phyloP scores from a whole-genome alignment of 2,888 invertebrate species.

The Diaphora mendica region DNA sequence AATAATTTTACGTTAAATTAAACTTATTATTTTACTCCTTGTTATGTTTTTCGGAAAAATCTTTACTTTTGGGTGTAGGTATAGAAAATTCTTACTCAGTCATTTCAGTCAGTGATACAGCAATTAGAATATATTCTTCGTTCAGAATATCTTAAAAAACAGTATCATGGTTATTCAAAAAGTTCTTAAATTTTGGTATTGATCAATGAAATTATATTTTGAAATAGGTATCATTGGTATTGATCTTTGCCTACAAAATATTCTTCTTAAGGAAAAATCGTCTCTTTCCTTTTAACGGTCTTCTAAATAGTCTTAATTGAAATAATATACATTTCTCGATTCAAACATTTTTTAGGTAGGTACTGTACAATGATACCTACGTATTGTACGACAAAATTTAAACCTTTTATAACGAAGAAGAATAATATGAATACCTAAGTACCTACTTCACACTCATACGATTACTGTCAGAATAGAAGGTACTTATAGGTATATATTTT shows the following conservation, averaged over 20 bases:
- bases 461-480: neutral
- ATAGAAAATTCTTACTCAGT: neutral
- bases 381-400: neutral
- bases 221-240: too few species aligned
- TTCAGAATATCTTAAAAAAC: neutral
- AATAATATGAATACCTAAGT: neutral
- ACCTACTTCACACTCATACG: neutral
- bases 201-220: too few species aligned
- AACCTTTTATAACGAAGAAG: neutral
- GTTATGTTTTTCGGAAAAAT: neutral
- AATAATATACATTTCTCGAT: neutral
- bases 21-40: neutral
- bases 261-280: neutral
- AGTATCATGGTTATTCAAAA: neutral
- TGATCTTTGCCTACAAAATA: neutral
- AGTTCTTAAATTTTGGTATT: too few species aligned
- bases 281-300: neutral
- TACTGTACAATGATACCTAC: neutral
- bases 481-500: neutral
- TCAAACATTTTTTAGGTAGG: neutral
- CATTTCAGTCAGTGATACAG: neutral
- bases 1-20: neutral
- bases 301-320: neutral
- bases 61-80: neutral
- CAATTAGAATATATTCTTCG: neutral